phyloP scores from a whole-genome alignment of 2,888 invertebrate genomes.

The Meiosimyza decipiens region DNA sequence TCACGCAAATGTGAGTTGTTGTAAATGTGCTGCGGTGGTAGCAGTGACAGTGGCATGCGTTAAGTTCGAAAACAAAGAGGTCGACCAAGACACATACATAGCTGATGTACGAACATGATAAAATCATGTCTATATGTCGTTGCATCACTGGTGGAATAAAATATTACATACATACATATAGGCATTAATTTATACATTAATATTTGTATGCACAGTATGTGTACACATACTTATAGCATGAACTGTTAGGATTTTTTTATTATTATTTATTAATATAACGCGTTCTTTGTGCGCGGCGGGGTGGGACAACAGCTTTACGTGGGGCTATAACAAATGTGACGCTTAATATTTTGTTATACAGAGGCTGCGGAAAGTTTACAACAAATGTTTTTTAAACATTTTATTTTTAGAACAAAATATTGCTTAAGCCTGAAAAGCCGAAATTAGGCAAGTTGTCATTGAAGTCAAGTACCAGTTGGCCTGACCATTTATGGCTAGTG shows the following conservation, averaged over 20 bases:
- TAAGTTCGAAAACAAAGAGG: neutral
- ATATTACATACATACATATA: neutral
- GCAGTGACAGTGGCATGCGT: slow-evolving; percentile 24
- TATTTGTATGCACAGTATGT: slow-evolving; percentile 2
- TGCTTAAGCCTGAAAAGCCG: no score
- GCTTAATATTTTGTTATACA: slow-evolving; percentile 13
- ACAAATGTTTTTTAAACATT: no score
- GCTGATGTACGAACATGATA: neutral
- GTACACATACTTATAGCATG: neutral
- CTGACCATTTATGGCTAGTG: no score
- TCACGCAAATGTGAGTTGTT: slow-evolving; percentile 55
- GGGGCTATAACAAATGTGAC: neutral
- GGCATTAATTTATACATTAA: slow-evolving; percentile 16
- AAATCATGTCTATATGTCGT: slow-evolving; percentile 4
- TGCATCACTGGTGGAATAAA: slow-evolving; percentile 9
- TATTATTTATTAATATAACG: neutral
- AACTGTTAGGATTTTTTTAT: no score
- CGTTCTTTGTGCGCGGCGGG: neutral
- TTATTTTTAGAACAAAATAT: no score
- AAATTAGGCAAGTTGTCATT: no score
- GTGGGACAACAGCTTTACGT: neutral
- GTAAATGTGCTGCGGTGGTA: slow-evolving; percentile 41
- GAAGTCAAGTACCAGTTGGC: no score
- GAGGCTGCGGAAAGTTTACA: slow-evolving; percentile 12
- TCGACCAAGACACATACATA: neutral